A percentile compares a stretch with the other conserved stretches of the same genome.
phyloP scores from a whole-genome alignment of 2,888 invertebrate genomes.

The Pedicia rivosa region DNA sequence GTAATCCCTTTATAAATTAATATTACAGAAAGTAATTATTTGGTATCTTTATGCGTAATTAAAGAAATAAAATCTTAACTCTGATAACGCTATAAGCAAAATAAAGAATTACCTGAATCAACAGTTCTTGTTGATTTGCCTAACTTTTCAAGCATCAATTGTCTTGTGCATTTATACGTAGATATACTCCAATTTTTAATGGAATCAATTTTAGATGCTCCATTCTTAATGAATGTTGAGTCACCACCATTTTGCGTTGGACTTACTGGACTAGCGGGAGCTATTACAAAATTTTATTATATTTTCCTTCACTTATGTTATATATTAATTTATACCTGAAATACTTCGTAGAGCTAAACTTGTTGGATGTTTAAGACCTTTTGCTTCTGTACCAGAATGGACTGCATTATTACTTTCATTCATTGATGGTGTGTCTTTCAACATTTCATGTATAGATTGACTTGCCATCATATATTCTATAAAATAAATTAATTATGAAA shows the following conservation, averaged over 20 bases:
- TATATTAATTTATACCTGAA: slow-evolving; percentile 33
- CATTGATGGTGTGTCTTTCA: slow-evolving; percentile 65
- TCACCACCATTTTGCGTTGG: slow-evolving; percentile 40
- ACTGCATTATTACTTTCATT: slow-evolving; percentile 60
- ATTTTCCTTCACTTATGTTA: slow-evolving; percentile 16
- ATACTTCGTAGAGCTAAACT: slow-evolving; percentile 58
- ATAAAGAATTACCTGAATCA: slow-evolving; percentile 36
- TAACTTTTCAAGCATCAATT: slow-evolving; percentile 88
- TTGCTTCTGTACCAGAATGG: slow-evolving; percentile 56
- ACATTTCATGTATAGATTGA: slow-evolving; percentile 77
- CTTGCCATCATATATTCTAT: too few relatives aligned
- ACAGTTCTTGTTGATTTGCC: slow-evolving; percentile 86
- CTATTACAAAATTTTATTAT: slow-evolving; percentile 9
- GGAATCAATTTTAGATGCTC: slow-evolving; percentile 76
- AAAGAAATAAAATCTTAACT: slow-evolving; percentile 10
- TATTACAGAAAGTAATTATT: too few relatives aligned
- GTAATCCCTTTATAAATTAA: too few relatives aligned
- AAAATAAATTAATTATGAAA: too few relatives aligned
- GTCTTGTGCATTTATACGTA: slow-evolving; percentile 95
- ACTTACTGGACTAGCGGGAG: slow-evolving; percentile 7
- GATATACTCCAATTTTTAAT: slow-evolving; percentile 95
- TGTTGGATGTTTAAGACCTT: slow-evolving; percentile 43
- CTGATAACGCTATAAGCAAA: too few relatives aligned
- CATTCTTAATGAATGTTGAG: slow-evolving; percentile 35
- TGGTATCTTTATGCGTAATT: too few relatives aligned